A percentile compares a stretch with the other conserved stretches of the same genome.
Conservation (phyloP, 2,113 vertebrate species). For the Erythrocebus patas region DNA sequence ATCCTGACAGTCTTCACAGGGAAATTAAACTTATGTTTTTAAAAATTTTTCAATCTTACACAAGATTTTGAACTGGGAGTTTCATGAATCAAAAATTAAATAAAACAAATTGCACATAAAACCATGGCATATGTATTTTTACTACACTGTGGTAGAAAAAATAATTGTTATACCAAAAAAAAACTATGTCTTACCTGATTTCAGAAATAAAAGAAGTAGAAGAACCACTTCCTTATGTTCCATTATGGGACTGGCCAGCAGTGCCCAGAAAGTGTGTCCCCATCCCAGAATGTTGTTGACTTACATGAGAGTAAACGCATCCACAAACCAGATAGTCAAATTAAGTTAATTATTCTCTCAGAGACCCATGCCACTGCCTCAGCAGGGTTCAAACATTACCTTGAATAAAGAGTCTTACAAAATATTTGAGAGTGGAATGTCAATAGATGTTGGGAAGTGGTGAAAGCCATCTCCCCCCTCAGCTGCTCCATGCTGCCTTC, state of each 20-base stretch:
- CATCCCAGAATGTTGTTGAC: constrained; percentile 65
- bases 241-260: constrained; percentile 55
- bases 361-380: no score
- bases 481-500: fast-evolving
- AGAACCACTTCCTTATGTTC: constrained; percentile 54
- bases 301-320: constrained; percentile 20
- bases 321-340: constrained; percentile 56
- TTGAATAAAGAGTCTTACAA: constrained; percentile 72
- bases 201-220: constrained; percentile 73
- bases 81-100: not conserved
- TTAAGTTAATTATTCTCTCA: constrained; percentile 63
- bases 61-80: not conserved
- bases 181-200: constrained; percentile 50
- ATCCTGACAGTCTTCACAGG: not conserved
- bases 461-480: fast-evolving
- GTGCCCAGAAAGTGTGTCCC: constrained; percentile 18
- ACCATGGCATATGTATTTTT: not conserved
- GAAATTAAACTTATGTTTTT: not conserved
- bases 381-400: constrained; percentile 69
- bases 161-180: no score
- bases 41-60: not conserved
- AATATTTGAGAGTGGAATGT: constrained; percentile 53
- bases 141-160: not conserved
- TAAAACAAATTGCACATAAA: not conserved
- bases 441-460: constrained; percentile 47